Evolutionary conservation across 2,113 vertebrate genomes (phyloP).

Genomic region (Psettodes erumei): DNA sequence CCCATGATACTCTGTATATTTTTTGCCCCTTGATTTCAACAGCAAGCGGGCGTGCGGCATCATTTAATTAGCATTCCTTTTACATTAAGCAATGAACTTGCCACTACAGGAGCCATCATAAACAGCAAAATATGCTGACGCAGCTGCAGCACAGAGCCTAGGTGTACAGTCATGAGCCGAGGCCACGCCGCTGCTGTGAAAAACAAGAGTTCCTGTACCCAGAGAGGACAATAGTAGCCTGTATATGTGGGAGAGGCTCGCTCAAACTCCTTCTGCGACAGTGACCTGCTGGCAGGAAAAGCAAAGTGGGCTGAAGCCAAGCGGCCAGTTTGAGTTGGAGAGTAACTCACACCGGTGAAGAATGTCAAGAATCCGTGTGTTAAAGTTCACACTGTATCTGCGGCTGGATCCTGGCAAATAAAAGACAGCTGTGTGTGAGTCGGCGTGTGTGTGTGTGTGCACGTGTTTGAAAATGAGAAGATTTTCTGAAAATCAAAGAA

Average conservation of each 20-base stretch:
- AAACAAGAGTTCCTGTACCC: conserved; percentile 21
- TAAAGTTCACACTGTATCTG: conserved; percentile 78
- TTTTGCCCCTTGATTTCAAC: conserved; percentile 28
- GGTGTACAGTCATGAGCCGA: conserved; percentile 2
- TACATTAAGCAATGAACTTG: conserved; percentile 60
- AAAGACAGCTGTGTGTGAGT: conserved; percentile 72
- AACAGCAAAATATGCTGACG: conserved; percentile 60
- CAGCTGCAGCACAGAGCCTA: conserved; percentile 13
- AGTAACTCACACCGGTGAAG: conserved; percentile 73
- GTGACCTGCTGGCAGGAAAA: conserved; percentile 56
- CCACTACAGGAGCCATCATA: conserved; percentile 61
- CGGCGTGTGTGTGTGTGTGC: conserved; percentile 5
- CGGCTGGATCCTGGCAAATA: conserved; percentile 72
- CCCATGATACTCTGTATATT: conserved; percentile 17
- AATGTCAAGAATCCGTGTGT: conserved; percentile 80
- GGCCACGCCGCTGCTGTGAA: conserved; percentile 14
- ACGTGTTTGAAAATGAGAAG: not conserved
- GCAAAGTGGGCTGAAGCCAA: conserved; percentile 32
- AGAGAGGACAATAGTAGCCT: conserved; percentile 47
- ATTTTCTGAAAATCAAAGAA: not conserved
- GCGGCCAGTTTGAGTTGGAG: conserved; percentile 41
- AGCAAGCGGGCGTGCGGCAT: conserved; percentile 18
- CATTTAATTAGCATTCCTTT: conserved; percentile 73
- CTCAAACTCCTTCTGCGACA: conserved; percentile 49
- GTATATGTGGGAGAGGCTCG: conserved; percentile 13